Percentiles rank a stretch among this genome's conserved stretches.
Evolutionary conservation across 2,797 vertebrate genomes (phyloP).

Genomic region (Heliangelus exortis): DNA sequence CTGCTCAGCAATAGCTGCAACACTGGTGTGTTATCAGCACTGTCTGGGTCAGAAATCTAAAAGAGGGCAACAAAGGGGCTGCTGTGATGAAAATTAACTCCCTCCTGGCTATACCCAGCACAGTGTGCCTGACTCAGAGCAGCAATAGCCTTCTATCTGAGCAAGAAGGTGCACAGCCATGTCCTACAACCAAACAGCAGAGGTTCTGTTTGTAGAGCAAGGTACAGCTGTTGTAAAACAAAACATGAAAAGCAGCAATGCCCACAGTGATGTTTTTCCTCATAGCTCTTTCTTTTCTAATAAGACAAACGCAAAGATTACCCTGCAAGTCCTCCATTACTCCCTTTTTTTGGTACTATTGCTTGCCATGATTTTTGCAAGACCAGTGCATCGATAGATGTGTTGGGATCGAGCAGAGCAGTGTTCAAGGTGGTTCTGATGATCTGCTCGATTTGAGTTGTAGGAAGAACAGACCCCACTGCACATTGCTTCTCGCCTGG

Average conservation of each 20-base stretch:
- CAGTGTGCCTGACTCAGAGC: background rate
- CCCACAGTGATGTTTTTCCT: background rate
- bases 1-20: background rate
- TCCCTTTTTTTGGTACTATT: background rate
- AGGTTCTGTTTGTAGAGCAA: background rate
- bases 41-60: background rate
- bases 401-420: rapidly evolving
- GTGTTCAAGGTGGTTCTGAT: background rate
- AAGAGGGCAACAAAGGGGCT: background rate
- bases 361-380: background rate
- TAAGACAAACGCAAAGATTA: rapidly evolving
- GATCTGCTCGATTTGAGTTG: slow-evolving; percentile 70
- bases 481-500: slow-evolving; percentile 96
- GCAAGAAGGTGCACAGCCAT: background rate
- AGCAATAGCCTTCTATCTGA: background rate
- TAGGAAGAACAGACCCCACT: slow-evolving; percentile 98
- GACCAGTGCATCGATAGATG: background rate
- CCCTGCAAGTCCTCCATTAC: rapidly evolving
- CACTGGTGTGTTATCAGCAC: background rate
- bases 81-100: background rate
- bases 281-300: background rate
- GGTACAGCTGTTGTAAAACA: background rate
- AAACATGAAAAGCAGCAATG: background rate
- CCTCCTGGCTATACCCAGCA: background rate
- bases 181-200: background rate